Evolutionary conservation across 2,113 vertebrate species (phyloP), one percentile per base, ranked within the genome.

Genomic region (Nothobranchius kuhntae): DNA sequence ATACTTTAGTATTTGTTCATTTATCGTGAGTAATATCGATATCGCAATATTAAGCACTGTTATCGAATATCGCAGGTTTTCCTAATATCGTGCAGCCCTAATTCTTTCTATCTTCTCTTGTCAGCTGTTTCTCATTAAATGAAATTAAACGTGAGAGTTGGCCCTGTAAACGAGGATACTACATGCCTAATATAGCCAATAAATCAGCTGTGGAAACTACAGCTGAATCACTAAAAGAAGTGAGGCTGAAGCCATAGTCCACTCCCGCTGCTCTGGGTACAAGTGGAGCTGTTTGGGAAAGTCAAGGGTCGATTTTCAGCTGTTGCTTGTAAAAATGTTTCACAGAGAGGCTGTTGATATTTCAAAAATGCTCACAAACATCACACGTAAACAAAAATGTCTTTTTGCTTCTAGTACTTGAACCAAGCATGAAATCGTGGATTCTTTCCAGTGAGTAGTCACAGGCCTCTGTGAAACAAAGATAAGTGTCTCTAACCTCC

Each of bases 231-330:
- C 30, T 40, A 38, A 52, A 36, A 38, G 48, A 10, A 6, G 35
- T 13, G 17, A 7, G 42, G 59, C n/a, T 14, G 55, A 40, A 53
- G 45, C 14, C 36, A 53, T 52, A 52, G 38, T 17, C 10, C 21
- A 4, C 42, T 42, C 36, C 15, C 17, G 35, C 65, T 36, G 61
- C 40, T 30, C 36, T 35, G 21, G 21, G 21, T 21, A 59, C 61
- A 47, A 44, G 61, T 58, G 53, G 52, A 62, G 56, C 53, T 0
- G 46, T 67, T 67, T 48, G 58, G 15, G 44, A 53, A 69, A 74
- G 46, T 69, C 50, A 55, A 69, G 51, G 30, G 55, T 62, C 17
- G 38, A 55, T 67, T 77, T 67, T 71, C n/a, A 64, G 58, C 45
- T 6, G 44, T 6, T 54, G 53, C 15, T 54, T 9, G 30, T 36